These are phyloP conservation scores for Phrynocephalus vlangalii DNA, from an alignment of 2,797 vertebrate species.

Conservation along the genomic window DNA sequence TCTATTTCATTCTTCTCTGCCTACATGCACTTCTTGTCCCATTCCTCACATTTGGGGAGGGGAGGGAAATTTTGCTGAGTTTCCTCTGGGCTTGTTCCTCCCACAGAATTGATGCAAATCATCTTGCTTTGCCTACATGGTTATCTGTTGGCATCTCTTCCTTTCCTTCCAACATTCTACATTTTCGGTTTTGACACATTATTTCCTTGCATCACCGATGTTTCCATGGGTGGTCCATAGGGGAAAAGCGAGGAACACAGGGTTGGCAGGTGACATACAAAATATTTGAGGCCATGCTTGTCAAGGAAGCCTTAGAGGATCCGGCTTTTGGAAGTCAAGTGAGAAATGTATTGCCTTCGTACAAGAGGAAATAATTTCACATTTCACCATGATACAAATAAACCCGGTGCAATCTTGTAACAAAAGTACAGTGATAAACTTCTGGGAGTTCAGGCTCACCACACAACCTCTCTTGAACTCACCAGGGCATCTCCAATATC, in stretches of 20 bases:
- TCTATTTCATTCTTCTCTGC: not conserved
- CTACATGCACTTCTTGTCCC: not conserved
- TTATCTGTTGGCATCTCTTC: constrained; percentile 6
- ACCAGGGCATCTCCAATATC: not conserved
- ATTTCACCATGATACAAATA: not conserved
- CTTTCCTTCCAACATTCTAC: constrained; percentile 16
- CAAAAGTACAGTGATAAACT: no score
- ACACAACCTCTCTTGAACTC: not conserved
- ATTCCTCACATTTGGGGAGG: not conserved
- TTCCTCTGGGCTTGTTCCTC: not conserved
- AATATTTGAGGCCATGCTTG: not conserved
- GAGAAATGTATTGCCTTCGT: not conserved
- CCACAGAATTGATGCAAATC: constrained; percentile 2
- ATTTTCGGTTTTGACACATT: constrained; percentile 29
- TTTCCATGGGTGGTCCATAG: not conserved
- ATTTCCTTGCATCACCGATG: constrained; percentile 51
- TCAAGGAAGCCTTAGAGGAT: not conserved
- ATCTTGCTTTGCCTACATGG: not conserved
- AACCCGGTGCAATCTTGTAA: no score
- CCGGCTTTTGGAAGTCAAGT: no score
- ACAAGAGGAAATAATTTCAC: not conserved
- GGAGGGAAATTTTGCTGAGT: not conserved
- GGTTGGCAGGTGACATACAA: not conserved
- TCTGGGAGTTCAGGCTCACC: no score
- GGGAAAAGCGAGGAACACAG: not conserved